Evolutionary conservation across 2,888 invertebrate genomes (phyloP), one percentile per base, ranked within the genome.

Genomic region (Eurytoma californica): DNA sequence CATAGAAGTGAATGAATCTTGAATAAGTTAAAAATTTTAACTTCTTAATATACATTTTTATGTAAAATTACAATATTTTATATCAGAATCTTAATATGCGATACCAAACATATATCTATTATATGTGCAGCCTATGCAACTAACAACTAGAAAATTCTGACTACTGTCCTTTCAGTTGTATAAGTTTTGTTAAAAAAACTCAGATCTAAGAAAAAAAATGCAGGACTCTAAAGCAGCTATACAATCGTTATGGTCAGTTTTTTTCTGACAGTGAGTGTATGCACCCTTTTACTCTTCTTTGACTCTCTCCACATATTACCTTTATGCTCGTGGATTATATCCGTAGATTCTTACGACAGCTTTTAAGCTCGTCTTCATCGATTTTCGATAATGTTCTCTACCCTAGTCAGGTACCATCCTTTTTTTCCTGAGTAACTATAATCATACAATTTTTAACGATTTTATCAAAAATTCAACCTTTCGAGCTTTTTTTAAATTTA

Each of bases 381-480:
- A 53, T 53, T 53, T 53, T 53, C 53, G 53, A n/a, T 53, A 53
- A 53, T 53, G 53, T 14, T 53, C 53, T 53, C 53, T n/a, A 53
- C 4, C 14, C 53, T n/a, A 53, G 53, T 14, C 53, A 14, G n/a
- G n/a, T n/a, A 53, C 14, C 39, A 9, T 39, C 39, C 9, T 39
- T 39, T 39, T 39, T 39, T 39, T 39, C 39, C 13, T 53, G 3
- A n/a, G 53, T 53, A 16, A 53, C 53, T 53, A 7, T 9, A 7
- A 39, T 39, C 9, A 39, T 39, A 9, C 39, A 39, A 39, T 39
- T 39, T 39, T 5, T 30, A 9, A 39, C 9, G 1, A 39, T 39
- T 39, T 39, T 39, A 39, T 39, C 7, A 7, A 39, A 39, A 39
- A n/a, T 53, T 53, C 13, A 53, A 53, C 13, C 4, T 53, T 16